Evolutionary conservation across 2,113 vertebrate species (phyloP).

Genomic region (Pituophis catenifer): DNA sequence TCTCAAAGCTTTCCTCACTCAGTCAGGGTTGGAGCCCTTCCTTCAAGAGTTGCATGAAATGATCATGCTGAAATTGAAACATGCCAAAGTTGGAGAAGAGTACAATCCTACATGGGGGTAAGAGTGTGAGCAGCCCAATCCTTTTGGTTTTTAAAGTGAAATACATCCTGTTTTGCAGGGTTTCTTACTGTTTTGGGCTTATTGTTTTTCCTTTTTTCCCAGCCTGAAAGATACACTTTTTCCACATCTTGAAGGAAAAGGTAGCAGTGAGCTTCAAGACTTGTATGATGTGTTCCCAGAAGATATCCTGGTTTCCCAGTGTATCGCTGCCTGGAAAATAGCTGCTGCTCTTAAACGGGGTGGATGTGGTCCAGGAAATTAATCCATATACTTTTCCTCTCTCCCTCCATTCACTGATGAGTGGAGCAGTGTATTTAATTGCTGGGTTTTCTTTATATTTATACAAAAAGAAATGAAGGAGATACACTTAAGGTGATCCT

Average conservation of each 20-base stretch:
- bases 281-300: slow-evolving; percentile 76
- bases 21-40: slow-evolving; percentile 77
- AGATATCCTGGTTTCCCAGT: slow-evolving; percentile 74
- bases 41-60: slow-evolving; percentile 91
- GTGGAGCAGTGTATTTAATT: rapidly evolving
- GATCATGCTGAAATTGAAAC: slow-evolving; percentile 79
- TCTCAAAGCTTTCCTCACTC: slow-evolving; percentile 78
- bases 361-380: neutral
- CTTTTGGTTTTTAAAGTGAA: neutral
- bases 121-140: neutral
- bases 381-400: neutral
- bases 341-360: slow-evolving; percentile 72
- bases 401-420: neutral
- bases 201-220: neutral
- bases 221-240: slow-evolving; percentile 80
- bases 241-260: slow-evolving; percentile 78
- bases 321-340: slow-evolving; percentile 79
- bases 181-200: neutral
- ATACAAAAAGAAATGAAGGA: neutral
- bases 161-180: no score
- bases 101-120: slow-evolving; percentile 83
- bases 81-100: slow-evolving; percentile 51
- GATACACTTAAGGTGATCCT: rapidly evolving
- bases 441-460: neutral
- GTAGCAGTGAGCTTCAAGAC: slow-evolving; percentile 57